Evolutionary conservation across 2,888 invertebrate species (phyloP), one percentile per base, ranked within the genome.

Genomic region (Stegana nigrithorax): DNA sequence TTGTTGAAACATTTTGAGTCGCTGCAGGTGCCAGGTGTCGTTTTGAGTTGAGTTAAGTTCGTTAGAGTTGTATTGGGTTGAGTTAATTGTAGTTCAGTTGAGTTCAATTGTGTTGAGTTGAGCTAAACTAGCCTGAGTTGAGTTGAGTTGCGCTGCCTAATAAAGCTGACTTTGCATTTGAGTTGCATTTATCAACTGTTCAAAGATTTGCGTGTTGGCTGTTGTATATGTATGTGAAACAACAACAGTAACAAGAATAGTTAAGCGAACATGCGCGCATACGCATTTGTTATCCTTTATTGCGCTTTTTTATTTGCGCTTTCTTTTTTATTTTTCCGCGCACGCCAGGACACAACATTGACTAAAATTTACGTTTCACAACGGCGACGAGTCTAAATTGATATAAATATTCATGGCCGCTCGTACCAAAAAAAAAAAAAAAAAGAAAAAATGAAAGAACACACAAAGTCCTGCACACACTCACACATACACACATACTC

Each of bases 381-480:
- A 55, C 19, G 17, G 39, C 39, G 17, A 44, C 17, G 21, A 29
- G 53, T 25, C 50, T 55, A 60, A 60, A 60, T 60, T 60, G 60
- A 60, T 55, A 60, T 60, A 60, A 60, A 60, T 60, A 60, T 60
- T 42, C 60, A 60, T 60, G 55, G 21, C 47, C 23, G 25, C 47
- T 39, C 14, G 39, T 14, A 14, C n/a, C 10, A 39, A 14, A 39
- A 32, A 12, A n/a, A 23, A 12, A 53, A 53, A 29, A 53, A 29
- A 53, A 4, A 53, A 27, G 36, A 32, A 29, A 17, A 29, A 17
- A 53, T 14, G 7, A 50, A 6, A 53, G 17, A 8, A 2, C 39
- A n/a, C 12, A n/a, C 1, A 39, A 39, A 39, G n/a, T n/a, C 39
- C 39, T 39, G n/a, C 39, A 39, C 17, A 39, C 6, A 39, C 14